These are phyloP conservation scores for Indicator indicator DNA, from an alignment of 2,113 vertebrate species.

Conservation along the genomic window DNA sequence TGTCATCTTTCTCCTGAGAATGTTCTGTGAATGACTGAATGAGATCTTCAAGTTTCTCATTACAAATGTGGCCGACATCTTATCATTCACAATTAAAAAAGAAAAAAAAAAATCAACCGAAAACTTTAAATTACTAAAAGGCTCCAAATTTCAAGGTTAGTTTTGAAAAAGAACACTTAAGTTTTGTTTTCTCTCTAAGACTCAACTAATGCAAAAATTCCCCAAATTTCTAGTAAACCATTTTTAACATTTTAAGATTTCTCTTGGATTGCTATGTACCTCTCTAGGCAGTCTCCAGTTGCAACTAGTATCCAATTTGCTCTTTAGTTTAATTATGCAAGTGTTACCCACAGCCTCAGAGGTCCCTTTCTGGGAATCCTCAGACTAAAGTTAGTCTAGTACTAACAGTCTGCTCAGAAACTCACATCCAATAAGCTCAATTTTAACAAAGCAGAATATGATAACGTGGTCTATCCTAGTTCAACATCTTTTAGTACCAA, in stretches of 20 bases:
- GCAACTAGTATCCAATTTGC: background rate
- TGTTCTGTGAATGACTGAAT: slow-evolving; percentile 81
- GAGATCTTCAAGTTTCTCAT: slow-evolving; percentile 84
- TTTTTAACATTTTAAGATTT: background rate
- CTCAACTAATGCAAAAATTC: background rate
- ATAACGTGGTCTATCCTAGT: background rate
- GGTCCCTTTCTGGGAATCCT: background rate
- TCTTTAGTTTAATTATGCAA: background rate
- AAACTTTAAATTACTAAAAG: background rate
- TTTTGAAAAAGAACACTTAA: background rate
- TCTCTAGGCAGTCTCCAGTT: background rate
- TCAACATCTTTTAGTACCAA: background rate
- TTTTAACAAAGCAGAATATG: background rate
- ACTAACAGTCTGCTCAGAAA: background rate
- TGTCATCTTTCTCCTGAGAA: slow-evolving; percentile 35
- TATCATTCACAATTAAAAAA: background rate
- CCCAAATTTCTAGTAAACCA: background rate
- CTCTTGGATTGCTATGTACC: background rate
- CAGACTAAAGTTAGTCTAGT: background rate
- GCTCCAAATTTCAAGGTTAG: background rate
- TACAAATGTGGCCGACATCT: slow-evolving; percentile 72
- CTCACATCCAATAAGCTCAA: background rate
- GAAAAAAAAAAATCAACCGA: background rate
- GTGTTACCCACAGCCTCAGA: background rate
- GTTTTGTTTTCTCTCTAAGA: background rate